These are phyloP conservation scores for Melanocharis versteri DNA, from an alignment of 2,113 vertebrate genomes.

Conservation along the genomic window DNA sequence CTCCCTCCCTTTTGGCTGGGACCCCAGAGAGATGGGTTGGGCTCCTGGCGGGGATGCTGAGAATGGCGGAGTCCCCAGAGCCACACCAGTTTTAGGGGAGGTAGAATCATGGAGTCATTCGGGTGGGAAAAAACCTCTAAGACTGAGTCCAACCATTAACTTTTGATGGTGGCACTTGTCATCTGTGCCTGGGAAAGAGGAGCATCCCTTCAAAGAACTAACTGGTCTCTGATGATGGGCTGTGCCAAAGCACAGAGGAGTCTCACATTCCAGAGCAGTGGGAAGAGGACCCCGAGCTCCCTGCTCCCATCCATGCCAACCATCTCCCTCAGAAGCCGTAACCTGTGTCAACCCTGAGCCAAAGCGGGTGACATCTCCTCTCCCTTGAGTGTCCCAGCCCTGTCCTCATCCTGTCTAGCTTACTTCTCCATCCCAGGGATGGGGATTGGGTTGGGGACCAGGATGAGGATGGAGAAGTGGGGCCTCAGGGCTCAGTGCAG, in stretches of 20 bases:
- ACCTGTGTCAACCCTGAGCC: not conserved
- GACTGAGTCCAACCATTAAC: not conserved
- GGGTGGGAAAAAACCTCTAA: not conserved
- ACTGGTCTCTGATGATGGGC: not conserved
- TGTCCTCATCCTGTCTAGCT: rapidly evolving
- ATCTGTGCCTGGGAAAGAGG: not conserved
- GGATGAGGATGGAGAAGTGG: not conserved
- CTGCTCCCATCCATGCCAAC: rapidly evolving
- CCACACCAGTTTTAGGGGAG: not conserved
- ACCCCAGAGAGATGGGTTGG: not conserved
- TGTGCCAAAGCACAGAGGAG: rapidly evolving
- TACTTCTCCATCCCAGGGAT: not conserved
- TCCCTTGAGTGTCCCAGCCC: not conserved
- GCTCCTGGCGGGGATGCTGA: not conserved
- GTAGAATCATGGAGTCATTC: not conserved
- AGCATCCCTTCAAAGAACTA: not conserved
- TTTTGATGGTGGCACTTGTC: not conserved
- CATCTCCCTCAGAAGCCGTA: not conserved
- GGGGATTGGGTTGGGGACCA: too few relatives aligned
- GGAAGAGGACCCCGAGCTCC: not conserved
- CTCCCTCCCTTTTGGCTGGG: not conserved
- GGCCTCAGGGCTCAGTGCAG: not conserved
- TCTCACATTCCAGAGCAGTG: not conserved
- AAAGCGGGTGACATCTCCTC: not conserved
- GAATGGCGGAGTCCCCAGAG: not conserved